Percentiles rank a stretch among this genome's conserved stretches.
These are phyloP conservation scores for Epizoanthus rinbou DNA, from an alignment of 92 coral and sea anemone species.

Conservation along the genomic window DNA sequence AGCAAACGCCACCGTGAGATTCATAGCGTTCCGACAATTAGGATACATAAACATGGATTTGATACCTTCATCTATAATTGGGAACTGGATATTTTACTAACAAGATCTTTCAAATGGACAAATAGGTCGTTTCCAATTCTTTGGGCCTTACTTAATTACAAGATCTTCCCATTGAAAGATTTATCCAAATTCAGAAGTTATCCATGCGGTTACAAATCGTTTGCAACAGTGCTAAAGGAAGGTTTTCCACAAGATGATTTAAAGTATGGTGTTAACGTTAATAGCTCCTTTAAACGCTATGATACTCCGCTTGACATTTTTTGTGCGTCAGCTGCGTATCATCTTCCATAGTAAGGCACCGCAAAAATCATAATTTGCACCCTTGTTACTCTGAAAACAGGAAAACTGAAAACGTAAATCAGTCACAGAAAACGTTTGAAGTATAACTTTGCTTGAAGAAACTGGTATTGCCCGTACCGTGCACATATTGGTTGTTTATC, in stretches of 20 bases:
- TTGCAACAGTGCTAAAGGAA: not conserved
- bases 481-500: too few species aligned
- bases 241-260: not conserved
- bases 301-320: too few species aligned
- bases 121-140: slow-evolving; percentile 11
- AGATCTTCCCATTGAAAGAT: slow-evolving; percentile 10
- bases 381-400: too few species aligned
- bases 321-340: too few species aligned
- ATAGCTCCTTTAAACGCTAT: too few species aligned
- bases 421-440: too few species aligned
- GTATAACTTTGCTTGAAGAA: too few species aligned
- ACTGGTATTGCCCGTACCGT: too few species aligned
- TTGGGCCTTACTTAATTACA: slow-evolving; percentile 46
- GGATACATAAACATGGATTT: slow-evolving; percentile 38
- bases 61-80: slow-evolving; percentile 39
- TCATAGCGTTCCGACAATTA: slow-evolving; percentile 54
- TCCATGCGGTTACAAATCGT: slow-evolving; percentile 14
- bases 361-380: too few species aligned
- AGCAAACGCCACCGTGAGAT: slow-evolving; percentile 32
- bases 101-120: slow-evolving; percentile 28
- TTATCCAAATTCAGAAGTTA: not conserved
- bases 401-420: too few species aligned
- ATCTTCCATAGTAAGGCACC: too few species aligned
- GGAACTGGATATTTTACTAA: slow-evolving; percentile 37
- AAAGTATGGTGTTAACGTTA: not conserved